Evolutionary conservation across 1,140 invertebrate genomes (phyloP).

Genomic region (Fopius arisanus): DNA sequence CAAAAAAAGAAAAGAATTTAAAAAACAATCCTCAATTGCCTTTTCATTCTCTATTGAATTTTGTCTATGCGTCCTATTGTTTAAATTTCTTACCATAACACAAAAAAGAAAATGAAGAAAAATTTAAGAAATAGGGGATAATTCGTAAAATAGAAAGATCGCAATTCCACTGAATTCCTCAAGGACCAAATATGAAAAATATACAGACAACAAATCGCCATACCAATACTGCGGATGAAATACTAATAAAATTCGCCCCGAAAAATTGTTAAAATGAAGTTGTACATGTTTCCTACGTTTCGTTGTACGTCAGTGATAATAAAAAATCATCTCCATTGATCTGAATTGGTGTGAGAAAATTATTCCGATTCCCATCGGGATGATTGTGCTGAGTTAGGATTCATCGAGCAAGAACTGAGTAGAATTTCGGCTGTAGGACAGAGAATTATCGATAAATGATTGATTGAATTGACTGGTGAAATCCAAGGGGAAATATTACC

Average conservation of each 20-base stretch:
- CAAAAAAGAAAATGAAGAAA: too few relatives aligned
- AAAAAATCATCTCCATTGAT: background rate
- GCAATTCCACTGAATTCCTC: background rate
- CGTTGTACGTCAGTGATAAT: background rate
- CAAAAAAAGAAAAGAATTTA: too few relatives aligned
- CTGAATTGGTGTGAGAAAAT: background rate
- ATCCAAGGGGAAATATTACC: constrained; percentile 59
- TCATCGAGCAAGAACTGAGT: constrained; percentile 58
- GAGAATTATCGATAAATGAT: background rate
- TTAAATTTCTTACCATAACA: too few relatives aligned
- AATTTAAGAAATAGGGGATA: too few relatives aligned
- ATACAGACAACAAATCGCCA: background rate
- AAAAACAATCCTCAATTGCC: too few relatives aligned
- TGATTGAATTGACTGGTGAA: constrained; percentile 2
- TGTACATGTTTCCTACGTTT: background rate
- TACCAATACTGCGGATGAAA: constrained; percentile 14
- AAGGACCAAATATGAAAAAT: background rate
- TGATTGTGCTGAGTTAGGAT: constrained; percentile 16
- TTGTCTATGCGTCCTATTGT: too few relatives aligned
- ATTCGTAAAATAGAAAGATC: too few relatives aligned
- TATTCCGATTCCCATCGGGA: background rate
- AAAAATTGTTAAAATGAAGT: constrained; percentile 7
- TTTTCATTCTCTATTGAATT: too few relatives aligned
- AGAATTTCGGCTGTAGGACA: constrained; percentile 56
- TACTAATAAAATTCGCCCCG: background rate